Base-by-base conservation (phyloP, 2,797 vertebrate genomes). In the Pseudocheirus occidentalis region DNA sequence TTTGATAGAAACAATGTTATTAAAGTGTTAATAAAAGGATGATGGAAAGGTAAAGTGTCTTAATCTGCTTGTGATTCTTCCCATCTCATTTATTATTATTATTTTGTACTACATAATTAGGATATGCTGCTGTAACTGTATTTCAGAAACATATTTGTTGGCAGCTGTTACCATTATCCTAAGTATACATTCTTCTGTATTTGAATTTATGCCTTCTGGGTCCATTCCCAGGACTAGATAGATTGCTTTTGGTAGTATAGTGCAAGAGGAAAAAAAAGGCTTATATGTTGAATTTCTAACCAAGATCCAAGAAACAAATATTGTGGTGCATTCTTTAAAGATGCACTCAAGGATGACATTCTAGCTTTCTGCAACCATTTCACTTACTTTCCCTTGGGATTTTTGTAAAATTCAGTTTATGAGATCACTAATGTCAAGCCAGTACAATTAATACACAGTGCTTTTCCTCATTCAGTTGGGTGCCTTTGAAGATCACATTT, bases 201-300 rank as follows among this genome's bases (percentile, higher is more conserved):
- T 66, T 94, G 96, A 96, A 95, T 94, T 90, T 81, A 93, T 93
- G 27, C 89, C 62, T 95, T 95, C 93, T 94, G 95, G 95, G 94
- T 53, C 73, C 46, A 18, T 96, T 96, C 96, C 96, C 95, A 96
- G 94, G 95, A 94, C 34, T 52, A 92, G 95, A 87, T 40, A 66
- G 59, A 95, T 93, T 90, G 91, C 87, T 94, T 55, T 73, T 53
- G 14, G 34, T 21, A 55, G 59, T 56, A 92, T 87, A 94, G 94
- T 46, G 21, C 73, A 81, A 46, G 73, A 10, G 66, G 93, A 58
- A 81, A 66, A 93, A 66, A 91, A 93, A 73, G 40, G 62, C 93
- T 93, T 95, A 16, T 29, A 24, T 34, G 28, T 46, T 81, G 95
- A 62, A 40, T 66, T 59, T 93, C 94, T 58, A 92, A 92, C 94